Evolutionary conservation across 2,113 vertebrate genomes (phyloP).

Genomic region (Xenopus laevis): DNA sequence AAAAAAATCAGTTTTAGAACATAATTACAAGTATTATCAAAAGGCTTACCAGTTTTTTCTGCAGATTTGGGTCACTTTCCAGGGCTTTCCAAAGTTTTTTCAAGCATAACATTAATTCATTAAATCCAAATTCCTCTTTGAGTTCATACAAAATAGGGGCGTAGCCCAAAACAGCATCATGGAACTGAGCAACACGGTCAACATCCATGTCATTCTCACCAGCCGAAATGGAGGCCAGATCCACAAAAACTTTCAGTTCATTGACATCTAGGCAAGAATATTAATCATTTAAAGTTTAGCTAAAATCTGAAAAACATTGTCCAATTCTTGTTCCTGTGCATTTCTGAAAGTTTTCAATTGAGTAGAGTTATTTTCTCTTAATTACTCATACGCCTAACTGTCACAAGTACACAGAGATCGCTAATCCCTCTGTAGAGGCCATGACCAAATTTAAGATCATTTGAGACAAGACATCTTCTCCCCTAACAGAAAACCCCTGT

Average conservation of each 20-base stretch:
- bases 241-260: conserved; percentile 93
- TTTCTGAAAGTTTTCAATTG: too few relatives aligned
- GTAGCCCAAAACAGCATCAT: conserved; percentile 86
- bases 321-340: too few relatives aligned
- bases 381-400: too few relatives aligned
- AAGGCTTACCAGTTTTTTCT: conserved; percentile 77
- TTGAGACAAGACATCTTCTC: too few relatives aligned
- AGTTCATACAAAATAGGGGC: conserved; percentile 83
- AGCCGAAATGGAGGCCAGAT: conserved; percentile 93
- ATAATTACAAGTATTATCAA: background rate
- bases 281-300: too few relatives aligned
- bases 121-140: conserved; percentile 63
- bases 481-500: too few relatives aligned
- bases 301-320: too few relatives aligned
- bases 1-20: background rate
- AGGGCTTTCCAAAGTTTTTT: conserved; percentile 87
- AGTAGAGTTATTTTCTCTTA: too few relatives aligned
- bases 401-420: too few relatives aligned
- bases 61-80: conserved; percentile 78
- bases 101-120: conserved; percentile 65
- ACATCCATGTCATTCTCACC: conserved; percentile 96
- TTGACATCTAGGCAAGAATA: conserved; percentile 70
- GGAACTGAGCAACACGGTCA: conserved; percentile 90
- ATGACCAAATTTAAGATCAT: too few relatives aligned
- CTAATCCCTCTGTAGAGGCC: too few relatives aligned